phyloP scores from a whole-genome alignment of 2,888 invertebrate genomes.

The Cantharis rufa region DNA sequence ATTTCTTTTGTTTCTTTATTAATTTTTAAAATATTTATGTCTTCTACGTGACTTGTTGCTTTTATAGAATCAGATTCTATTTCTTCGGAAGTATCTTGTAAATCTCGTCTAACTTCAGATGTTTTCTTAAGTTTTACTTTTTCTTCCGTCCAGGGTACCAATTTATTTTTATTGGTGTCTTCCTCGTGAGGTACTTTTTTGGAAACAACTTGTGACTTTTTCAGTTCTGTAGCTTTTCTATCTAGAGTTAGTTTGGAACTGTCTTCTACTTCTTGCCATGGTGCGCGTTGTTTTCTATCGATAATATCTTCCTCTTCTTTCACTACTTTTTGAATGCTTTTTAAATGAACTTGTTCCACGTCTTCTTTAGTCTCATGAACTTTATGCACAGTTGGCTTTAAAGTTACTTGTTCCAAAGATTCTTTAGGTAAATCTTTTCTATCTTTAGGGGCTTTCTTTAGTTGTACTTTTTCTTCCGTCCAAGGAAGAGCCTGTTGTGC shows the following conservation, averaged over 20 bases:
- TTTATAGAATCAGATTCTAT: background rate
- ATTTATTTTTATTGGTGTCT: background rate
- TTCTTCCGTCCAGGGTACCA: slow-evolving; percentile 65
- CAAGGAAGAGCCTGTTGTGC: slow-evolving; percentile 15
- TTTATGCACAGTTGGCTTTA: slow-evolving; percentile 13
- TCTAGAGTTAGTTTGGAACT: background rate
- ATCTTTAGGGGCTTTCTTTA: slow-evolving; percentile 13
- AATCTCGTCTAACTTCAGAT: background rate
- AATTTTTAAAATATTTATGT: slow-evolving; percentile 38
- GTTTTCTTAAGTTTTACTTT: slow-evolving; percentile 58
- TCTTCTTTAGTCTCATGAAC: background rate
- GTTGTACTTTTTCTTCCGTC: slow-evolving; percentile 21
- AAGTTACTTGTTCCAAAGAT: slow-evolving; percentile 23
- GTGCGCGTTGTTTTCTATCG: background rate
- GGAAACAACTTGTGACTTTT: background rate
- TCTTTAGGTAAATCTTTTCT: slow-evolving; percentile 17
- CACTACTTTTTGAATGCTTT: background rate
- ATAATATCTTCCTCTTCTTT: background rate
- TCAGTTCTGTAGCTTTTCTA: background rate
- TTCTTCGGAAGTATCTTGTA: background rate
- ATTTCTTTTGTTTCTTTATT: slow-evolving; percentile 2
- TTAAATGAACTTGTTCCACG: slow-evolving; percentile 1
- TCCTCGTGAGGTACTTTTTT: background rate
- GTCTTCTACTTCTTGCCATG: slow-evolving; percentile 1
- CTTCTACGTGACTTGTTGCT: slow-evolving; percentile 3